Base-by-base conservation (phyloP, 1,140 invertebrate genomes). In the Lycorma delicatula region DNA sequence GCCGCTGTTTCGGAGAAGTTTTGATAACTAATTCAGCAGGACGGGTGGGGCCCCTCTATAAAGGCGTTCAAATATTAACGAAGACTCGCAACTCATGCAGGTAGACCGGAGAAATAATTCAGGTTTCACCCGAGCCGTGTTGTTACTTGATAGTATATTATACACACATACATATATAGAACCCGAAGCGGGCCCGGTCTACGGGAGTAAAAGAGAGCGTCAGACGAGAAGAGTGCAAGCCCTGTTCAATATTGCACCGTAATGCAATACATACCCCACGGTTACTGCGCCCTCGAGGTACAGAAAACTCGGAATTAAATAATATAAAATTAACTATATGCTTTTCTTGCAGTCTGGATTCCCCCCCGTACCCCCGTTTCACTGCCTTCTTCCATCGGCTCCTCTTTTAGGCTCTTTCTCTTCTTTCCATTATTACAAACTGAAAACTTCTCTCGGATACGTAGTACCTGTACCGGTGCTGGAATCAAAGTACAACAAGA, bases 101-200 rank as follows among this genome's bases (percentile, higher is more conserved):
- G 58, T 60, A 55, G 53, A 48, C 58, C 44, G 28, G 25, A 50
- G 52, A 60, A 60, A 60, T 60, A 60, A 60, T 60, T 60, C 58
- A 60, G 49, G 52, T 60, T 60, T 60, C 48, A 41, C 27, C 44
- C 53, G 25, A 38, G 52, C 38, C 58, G 41, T 44, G 41, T 44
- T 44, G 41, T 44, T 44, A 22, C 41, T n/a, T 9, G 31, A 9
- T n/a, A 34, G 31, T 9, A n/a, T 44, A 44, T 44, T 44, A 44
- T 44, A 44, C 41, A 44, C 41, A 44, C 41, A 44, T 18, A 44
- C 41, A 44, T 44, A 22, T 22, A 9, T 44, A 18, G 16, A 44
- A 20, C 7, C 41, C 7, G 18, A 44, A 16, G 23, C 20, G 36
- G 36, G 3, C 20, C 3, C n/a, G 20, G 36, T 20, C n/a, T 44